Percentiles rank a stretch among this genome's conserved stretches.
Conservation (phyloP, 1,140 invertebrate genomes). For the Drosophila ercepeae region DNA sequence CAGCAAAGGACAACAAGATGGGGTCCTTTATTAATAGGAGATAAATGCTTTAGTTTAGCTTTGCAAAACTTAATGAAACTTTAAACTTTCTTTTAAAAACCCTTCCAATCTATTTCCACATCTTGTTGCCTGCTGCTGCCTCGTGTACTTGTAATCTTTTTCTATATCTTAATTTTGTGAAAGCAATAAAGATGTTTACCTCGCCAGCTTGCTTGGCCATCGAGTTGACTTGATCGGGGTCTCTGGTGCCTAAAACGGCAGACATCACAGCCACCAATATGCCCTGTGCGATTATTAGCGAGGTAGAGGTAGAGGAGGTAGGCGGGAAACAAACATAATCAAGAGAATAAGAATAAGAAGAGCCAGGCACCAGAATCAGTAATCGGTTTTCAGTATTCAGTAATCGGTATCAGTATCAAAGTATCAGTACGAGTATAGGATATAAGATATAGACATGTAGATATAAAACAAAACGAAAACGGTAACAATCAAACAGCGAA, state of each 20-base stretch:
- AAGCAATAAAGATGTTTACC: conserved; percentile 86
- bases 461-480: conserved; percentile 6
- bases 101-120: background rate
- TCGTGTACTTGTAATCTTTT: background rate
- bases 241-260: conserved; percentile 93
- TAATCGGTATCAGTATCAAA: conserved; percentile 32
- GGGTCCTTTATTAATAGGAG: background rate
- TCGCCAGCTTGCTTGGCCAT: conserved; percentile 97
- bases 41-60: too few relatives aligned
- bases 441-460: conserved; percentile 22
- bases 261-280: conserved; percentile 95
- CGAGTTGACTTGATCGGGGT: conserved; percentile 93
- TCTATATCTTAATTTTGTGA: conserved; percentile 8
- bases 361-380: conserved; percentile 60
- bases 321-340: conserved; percentile 48
- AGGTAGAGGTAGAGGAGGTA: conserved; percentile 70
- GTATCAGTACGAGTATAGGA: conserved; percentile 2
- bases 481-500: conserved; percentile 8
- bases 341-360: conserved; percentile 47
- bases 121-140: conserved; percentile 54
- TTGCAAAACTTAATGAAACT: too few relatives aligned
- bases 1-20: conserved; percentile 58
- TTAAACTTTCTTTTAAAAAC: too few relatives aligned
- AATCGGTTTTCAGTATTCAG: conserved; percentile 38
- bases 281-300: conserved; percentile 86